phyloP scores from a whole-genome alignment of 2,113 vertebrate genomes.

The Erinaceus europaeus region DNA sequence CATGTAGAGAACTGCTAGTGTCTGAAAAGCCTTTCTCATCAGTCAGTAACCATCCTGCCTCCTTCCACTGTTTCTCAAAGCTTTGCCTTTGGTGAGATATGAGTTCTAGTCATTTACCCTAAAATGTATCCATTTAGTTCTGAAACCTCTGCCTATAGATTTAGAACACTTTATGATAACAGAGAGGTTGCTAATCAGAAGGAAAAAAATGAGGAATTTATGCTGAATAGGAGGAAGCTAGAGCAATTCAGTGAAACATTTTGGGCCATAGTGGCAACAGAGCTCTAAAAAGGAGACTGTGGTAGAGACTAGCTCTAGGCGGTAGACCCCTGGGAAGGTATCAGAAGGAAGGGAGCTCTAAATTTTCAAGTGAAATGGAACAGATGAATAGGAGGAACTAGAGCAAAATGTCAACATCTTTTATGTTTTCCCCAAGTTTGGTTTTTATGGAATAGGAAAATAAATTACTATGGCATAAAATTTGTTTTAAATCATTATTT shows the following conservation, averaged over 20 bases:
- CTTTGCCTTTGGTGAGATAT: background rate
- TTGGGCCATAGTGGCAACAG: too few species aligned
- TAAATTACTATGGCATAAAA: background rate
- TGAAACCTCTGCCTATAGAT: background rate
- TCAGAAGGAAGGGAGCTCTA: background rate
- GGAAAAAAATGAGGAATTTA: background rate
- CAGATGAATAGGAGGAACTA: too few species aligned
- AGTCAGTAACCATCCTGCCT: background rate
- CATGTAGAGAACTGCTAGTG: too few species aligned
- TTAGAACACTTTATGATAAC: background rate
- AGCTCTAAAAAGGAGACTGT: background rate
- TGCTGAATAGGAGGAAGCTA: background rate
- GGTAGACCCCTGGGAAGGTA: background rate
- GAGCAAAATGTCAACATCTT: background rate
- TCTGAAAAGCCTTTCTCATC: background rate
- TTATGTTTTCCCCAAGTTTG: background rate
- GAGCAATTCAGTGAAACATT: background rate
- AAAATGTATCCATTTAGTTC: background rate
- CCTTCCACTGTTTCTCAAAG: background rate
- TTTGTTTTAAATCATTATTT: background rate
- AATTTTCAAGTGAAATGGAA: background rate
- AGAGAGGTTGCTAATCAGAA: background rate
- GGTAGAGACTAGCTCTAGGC: background rate
- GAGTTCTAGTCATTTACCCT: fast-evolving
- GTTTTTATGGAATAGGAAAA: background rate